Base-by-base conservation (phyloP, 2,888 invertebrate species). In the Drosophila emarginata region DNA sequence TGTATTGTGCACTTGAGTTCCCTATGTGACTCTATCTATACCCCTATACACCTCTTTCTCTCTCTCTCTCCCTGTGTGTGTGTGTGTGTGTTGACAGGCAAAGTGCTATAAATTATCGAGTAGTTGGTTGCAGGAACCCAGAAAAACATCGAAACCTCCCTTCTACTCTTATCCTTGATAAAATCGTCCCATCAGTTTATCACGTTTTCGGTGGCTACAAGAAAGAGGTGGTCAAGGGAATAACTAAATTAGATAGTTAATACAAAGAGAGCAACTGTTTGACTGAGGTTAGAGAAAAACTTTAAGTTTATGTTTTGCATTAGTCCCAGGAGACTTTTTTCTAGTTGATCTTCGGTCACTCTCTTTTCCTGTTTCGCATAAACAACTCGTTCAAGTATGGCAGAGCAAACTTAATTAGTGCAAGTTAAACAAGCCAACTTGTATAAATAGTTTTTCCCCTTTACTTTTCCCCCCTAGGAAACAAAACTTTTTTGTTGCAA, bases 371-470 rank as follows among this genome's bases (percentile, higher is more conserved):
- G 2, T 14, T 14, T 66, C 39, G 61, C 78, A 63, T 75, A 78
- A 72, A 75, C 72, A 78, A 45, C 12, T 45, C 45, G 45, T 70
- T 76, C 81, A 75, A 80, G 87, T 84, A 84, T 84, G 69, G 79
- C 85, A 75, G 76, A 84, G 87, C 76, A 80, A 80, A 80, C 80
- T 80, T 80, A 80, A 80, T 80, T 80, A 80, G 80, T 84, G 78
- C 87, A 87, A 80, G 80, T 87, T 80, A 80, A 80, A 87, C 87
- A 80, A 80, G 78, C 69, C 71, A 80, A 80, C 79, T 87, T 80
- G 80, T 87, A 87, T 84, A 80, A 80, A 80, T 80, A 80, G 21
- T 18, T 45, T 84, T 84, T 66, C 65, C 81, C 11, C 32, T 32
- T 32, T 32, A 1, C 9, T 11, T 32, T 32, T 21, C 21, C 21